A percentile compares a stretch with the other conserved stretches of the same genome.
phyloP scores from a whole-genome alignment of 2,888 invertebrate species.

The Malthinus seriepunctatus region DNA sequence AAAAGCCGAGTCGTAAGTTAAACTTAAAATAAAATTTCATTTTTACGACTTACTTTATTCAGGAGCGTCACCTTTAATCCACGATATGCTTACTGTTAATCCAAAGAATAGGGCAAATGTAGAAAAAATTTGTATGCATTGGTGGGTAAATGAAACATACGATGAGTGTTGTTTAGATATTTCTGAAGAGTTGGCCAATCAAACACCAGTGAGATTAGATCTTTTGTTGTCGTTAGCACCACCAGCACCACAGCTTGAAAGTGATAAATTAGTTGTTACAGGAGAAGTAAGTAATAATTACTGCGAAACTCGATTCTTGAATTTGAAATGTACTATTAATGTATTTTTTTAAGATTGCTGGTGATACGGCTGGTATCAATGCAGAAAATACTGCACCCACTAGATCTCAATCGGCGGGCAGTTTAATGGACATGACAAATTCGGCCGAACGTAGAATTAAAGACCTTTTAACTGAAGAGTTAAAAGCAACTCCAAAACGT shows the following conservation, averaged over 20 bases:
- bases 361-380: conserved; percentile 42
- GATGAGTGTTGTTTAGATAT: conserved; percentile 80
- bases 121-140: conserved; percentile 91
- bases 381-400: conserved; percentile 52
- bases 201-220: conserved; percentile 88
- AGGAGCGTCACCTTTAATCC: conserved; percentile 93
- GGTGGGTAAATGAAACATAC: conserved; percentile 94
- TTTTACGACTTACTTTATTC: conserved; percentile 29
- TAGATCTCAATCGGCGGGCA: conserved; percentile 71
- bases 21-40: background rate
- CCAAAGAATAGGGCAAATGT: conserved; percentile 89
- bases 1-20: conserved; percentile 83
- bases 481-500: conserved; percentile 66
- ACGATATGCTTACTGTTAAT: conserved; percentile 92
- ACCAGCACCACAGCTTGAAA: conserved; percentile 72
- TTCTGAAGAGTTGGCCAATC: conserved; percentile 86
- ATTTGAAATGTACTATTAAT: background rate
- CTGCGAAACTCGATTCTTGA: background rate
- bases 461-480: conserved; percentile 67
- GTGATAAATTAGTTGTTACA: conserved; percentile 73
- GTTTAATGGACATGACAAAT: conserved; percentile 72
- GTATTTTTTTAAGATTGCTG: conserved; percentile 35
- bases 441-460: conserved; percentile 74
- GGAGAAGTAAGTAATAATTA: conserved; percentile 51
- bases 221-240: conserved; percentile 83